These are phyloP conservation scores for Mylabris phalerata DNA, from an alignment of 1,140 invertebrate genomes.

Conservation along the genomic window DNA sequence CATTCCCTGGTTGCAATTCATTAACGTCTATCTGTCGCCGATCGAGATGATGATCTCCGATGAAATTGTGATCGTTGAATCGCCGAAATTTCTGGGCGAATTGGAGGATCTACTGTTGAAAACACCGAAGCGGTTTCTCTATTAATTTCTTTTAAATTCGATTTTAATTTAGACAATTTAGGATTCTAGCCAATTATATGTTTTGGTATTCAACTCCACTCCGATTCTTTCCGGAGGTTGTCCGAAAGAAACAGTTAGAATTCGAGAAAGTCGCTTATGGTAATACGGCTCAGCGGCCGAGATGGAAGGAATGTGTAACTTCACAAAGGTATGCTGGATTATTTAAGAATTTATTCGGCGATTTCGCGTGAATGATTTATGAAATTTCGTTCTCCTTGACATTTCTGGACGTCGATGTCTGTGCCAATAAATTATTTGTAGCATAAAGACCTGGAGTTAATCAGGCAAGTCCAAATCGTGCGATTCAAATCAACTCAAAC, in stretches of 20 bases:
- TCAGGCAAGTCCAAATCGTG: too few species aligned
- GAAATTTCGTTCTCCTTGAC: too few species aligned
- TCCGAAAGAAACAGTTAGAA: neutral
- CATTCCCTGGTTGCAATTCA: conserved; percentile 51
- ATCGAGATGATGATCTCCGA: conserved; percentile 29
- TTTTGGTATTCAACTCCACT: neutral
- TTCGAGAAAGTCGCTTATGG: neutral
- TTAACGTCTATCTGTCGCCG: conserved; percentile 45
- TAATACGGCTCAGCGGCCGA: neutral
- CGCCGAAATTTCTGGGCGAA: conserved; percentile 50
- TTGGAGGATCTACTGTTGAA: conserved; percentile 41
- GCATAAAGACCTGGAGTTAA: too few species aligned
- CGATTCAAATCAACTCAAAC: too few species aligned
- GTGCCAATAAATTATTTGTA: too few species aligned
- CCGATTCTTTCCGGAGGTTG: neutral
- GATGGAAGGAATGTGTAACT: conserved; percentile 6
- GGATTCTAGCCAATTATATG: conserved; percentile 9
- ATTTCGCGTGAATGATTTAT: too few species aligned
- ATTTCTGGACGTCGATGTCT: too few species aligned
- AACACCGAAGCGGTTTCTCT: conserved; percentile 1
- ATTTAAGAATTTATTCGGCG: too few species aligned
- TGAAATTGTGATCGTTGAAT: conserved; percentile 46
- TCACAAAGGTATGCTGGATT: neutral
- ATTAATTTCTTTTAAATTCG: neutral
- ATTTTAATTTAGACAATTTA: neutral